phyloP scores from a whole-genome alignment of 2,888 invertebrate genomes.

The Patella caerulea region DNA sequence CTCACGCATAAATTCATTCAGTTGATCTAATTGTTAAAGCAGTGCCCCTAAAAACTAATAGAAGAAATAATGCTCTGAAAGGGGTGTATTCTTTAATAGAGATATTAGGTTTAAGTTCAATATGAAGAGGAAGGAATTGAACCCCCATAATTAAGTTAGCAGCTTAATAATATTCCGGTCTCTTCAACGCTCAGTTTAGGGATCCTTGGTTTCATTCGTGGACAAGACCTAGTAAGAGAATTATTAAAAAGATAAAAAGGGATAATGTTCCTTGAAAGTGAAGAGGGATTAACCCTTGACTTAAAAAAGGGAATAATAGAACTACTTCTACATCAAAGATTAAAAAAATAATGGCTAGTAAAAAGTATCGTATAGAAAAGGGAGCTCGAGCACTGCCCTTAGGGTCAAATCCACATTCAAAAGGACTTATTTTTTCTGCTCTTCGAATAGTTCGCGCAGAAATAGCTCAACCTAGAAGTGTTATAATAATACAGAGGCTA shows the following conservation, averaged over 20 bases:
- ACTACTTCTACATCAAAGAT: conserved; percentile 84
- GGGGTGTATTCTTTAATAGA: no score
- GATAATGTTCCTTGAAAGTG: neutral
- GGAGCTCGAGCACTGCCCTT: conserved; percentile 74
- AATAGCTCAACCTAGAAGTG: no score
- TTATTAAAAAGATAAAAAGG: conserved; percentile 21
- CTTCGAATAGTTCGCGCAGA: neutral
- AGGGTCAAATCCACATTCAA: conserved; percentile 79
- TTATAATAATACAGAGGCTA: no score
- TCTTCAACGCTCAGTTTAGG: conserved; percentile 19
- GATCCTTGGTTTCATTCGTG: conserved; percentile 34
- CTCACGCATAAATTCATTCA: no score
- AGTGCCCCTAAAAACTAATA: no score
- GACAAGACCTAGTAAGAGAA: conserved; percentile 24
- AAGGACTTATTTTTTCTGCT: conserved; percentile 71
- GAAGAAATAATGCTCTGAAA: no score
- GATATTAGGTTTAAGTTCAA: neutral
- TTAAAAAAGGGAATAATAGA: conserved; percentile 75
- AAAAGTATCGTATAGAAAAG: conserved; percentile 78
- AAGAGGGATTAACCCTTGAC: neutral
- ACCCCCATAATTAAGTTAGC: no score
- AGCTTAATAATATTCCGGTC: no score
- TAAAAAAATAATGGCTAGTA: conserved; percentile 80
- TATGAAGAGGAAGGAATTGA: neutral
- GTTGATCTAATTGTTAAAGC: no score